Evolutionary conservation across 1,140 invertebrate species (phyloP), one percentile per base, ranked within the genome.

Genomic region (Oryctes rhinoceros): DNA sequence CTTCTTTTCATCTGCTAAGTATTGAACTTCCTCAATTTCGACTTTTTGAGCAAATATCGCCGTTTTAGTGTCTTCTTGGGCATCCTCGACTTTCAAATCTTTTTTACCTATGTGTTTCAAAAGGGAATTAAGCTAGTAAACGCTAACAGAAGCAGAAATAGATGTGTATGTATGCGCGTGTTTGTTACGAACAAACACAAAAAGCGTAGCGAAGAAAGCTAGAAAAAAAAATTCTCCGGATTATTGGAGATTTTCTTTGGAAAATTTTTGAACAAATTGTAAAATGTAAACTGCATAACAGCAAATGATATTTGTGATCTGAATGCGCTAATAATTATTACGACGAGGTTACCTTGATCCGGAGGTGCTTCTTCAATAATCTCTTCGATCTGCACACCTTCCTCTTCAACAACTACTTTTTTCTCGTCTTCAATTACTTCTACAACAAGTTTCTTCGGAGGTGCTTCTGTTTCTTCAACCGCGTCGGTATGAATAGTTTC

Each of bases 381-480:
- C 77, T 85, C 78, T 62, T 85, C 81, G n/a, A 83, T 81, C 81
- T 84, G 80, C 48, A 81, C 79, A 53, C 81, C 80, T 35, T 83
- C 81, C 5, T 18, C 53, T 18, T 83, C 62, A 75, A 71, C 53
- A 39, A 18, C 77, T 48, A 59, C 84, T 80, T 74, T 48, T 39
- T 88, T 78, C 86, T 85, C 49, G 83, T 89, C 88, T 84, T 89
- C 87, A 2, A 85, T 82, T 47, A 85, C 80, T 83, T 89, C 85
- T 11, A 87, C 81, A 81, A 86, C 84, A n/a, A 87, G 82, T 83
- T 88, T 87, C 84, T 88, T 88, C n/a, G 83, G 82, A 59, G 83
- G 83, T 81, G 84, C 83, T 81, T 85, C 84, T 20, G 80, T 83
- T 81, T 85, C 85, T 81, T 87, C 87, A 9, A 86, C 82, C 9